A percentile compares a stretch with the other conserved stretches of the same genome.
phyloP scores from a whole-genome alignment of 2,797 vertebrate genomes.

The Oreortyx pictus region DNA sequence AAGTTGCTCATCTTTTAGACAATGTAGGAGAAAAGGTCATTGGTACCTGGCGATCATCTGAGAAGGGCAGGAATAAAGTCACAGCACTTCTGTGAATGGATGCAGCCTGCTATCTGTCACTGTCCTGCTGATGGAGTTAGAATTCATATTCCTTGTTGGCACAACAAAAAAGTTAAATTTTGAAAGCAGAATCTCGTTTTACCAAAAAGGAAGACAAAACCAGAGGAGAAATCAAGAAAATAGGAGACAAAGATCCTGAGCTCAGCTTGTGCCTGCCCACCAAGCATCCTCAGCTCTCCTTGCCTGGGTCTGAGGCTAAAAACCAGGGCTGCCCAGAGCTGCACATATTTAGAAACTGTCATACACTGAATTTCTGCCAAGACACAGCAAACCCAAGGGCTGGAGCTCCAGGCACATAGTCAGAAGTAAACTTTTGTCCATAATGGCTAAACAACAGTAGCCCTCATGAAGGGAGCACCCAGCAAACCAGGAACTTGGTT shows the following conservation, averaged over 20 bases:
- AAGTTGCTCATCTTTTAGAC: neutral
- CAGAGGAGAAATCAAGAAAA: neutral
- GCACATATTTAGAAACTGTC: neutral
- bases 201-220: neutral
- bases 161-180: neutral
- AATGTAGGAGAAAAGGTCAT: neutral
- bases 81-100: neutral
- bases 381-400: neutral
- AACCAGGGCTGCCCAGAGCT: neutral
- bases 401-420: neutral
- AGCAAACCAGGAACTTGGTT: neutral
- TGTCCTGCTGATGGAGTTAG: neutral
- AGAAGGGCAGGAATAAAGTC: neutral
- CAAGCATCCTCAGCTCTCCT: neutral
- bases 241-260: neutral
- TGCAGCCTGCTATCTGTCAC: neutral
- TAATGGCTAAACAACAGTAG: neutral
- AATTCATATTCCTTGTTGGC: neutral
- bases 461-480: rapidly evolving
- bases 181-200: neutral
- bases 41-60: neutral
- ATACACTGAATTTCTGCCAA: neutral
- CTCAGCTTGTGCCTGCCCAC: neutral
- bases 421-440: neutral
- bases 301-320: neutral